Evolutionary conservation across 2,797 vertebrate species (phyloP).

Genomic region (Hemibagrus guttatus): DNA sequence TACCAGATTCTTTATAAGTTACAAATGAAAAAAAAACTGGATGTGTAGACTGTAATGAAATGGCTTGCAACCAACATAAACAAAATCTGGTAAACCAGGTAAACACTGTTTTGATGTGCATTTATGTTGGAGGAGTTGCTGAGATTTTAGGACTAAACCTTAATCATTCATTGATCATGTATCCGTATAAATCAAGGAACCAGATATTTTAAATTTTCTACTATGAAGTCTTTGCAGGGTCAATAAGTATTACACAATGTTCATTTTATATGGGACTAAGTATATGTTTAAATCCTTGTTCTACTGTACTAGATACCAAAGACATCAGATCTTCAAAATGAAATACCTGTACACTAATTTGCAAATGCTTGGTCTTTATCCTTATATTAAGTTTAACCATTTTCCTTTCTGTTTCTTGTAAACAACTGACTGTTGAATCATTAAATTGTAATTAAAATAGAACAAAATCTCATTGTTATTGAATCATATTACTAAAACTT

Average conservation of each 20-base stretch:
- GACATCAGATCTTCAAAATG: neutral
- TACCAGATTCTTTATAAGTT: slow-evolving; percentile 98
- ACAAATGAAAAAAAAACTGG: slow-evolving; percentile 88
- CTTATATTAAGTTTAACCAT: neutral
- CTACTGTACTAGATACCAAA: neutral
- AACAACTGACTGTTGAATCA: neutral
- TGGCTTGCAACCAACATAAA: neutral
- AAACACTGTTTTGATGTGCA: neutral
- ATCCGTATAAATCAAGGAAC: too few relatives aligned
- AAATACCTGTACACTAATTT: neutral
- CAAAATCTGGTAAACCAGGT: slow-evolving; percentile 62
- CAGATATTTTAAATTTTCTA: neutral
- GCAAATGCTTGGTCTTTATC: neutral
- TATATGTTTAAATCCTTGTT: neutral
- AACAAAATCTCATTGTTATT: neutral
- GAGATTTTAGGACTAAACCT: neutral
- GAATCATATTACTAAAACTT: neutral
- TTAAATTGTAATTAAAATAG: neutral
- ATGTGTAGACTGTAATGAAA: slow-evolving; percentile 63
- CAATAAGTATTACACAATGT: neutral
- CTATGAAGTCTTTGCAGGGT: neutral
- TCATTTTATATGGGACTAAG: neutral
- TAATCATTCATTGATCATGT: neutral
- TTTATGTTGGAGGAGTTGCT: neutral
- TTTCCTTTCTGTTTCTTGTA: neutral